Percentiles rank a stretch among this genome's conserved stretches.
Evolutionary conservation across 1,140 invertebrate genomes (phyloP).

Genomic region (Temnothorax nylanderi): DNA sequence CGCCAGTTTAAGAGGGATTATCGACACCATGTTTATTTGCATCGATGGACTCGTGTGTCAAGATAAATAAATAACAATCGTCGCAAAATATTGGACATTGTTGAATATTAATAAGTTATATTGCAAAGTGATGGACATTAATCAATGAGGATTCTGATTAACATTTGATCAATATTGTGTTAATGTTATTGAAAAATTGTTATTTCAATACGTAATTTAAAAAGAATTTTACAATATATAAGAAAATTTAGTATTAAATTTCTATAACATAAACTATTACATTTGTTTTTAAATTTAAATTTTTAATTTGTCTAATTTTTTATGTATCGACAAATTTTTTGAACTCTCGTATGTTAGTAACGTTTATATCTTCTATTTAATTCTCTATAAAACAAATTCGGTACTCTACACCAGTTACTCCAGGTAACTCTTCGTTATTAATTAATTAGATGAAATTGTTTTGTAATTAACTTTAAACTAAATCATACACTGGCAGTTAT

Average conservation of each 20-base stretch:
- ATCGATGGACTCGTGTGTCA: background rate
- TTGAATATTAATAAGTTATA: conserved; percentile 1
- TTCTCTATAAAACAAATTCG: background rate
- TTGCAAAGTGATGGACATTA: background rate
- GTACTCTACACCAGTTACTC: background rate
- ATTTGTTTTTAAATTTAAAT: background rate
- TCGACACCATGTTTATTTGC: conserved; percentile 1
- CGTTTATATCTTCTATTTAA: background rate
- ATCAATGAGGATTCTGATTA: conserved; percentile 2
- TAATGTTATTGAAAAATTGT: background rate
- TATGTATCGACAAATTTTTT: background rate
- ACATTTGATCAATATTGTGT: background rate
- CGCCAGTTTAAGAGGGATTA: conserved; percentile 48
- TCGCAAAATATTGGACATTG: conserved; percentile 4
- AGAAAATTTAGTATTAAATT: background rate
- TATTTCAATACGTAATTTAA: background rate
- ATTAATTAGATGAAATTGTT: conserved; percentile 22
- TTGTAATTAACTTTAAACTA: conserved; percentile 12
- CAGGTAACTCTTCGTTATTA: conserved; percentile 24
- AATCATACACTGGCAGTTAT: background rate
- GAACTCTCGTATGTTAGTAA: background rate
- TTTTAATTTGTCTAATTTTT: background rate
- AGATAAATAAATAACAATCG: conserved; percentile 17
- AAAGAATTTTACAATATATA: background rate
- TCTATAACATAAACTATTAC: background rate